Evolutionary conservation across 2,113 vertebrate species (phyloP).

Genomic region (Notarius quadriscutis): DNA sequence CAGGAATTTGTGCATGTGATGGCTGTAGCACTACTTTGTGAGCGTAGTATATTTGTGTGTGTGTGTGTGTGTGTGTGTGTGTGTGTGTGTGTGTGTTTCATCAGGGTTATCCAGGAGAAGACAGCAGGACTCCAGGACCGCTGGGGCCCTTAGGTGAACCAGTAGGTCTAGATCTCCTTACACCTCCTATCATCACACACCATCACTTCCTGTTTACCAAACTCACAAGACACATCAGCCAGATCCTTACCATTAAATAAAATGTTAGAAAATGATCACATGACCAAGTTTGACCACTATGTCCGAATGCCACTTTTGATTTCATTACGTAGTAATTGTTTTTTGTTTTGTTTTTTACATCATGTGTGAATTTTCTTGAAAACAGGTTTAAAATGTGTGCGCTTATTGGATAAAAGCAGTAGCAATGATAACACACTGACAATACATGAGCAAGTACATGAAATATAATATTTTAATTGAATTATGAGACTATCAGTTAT

Average conservation of each 20-base stretch:
- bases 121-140: conserved; percentile 81
- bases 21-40: not conserved
- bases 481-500: not conserved
- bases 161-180: conserved; percentile 95
- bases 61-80: conserved; percentile 48
- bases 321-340: not conserved
- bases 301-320: not conserved
- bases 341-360: not conserved
- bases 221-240: not conserved
- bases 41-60: conserved; percentile 40
- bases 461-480: not conserved
- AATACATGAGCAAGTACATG: not conserved
- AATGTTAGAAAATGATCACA: not conserved
- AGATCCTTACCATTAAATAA: not conserved
- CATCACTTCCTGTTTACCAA: not conserved
- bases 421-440: not conserved
- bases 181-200: conserved; percentile 57
- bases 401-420: not conserved
- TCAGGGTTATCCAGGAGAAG: conserved; percentile 93
- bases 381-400: not conserved
- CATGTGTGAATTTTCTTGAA: too few relatives aligned
- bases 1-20: not conserved
- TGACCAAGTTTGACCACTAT: not conserved
- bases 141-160: conserved; percentile 98
- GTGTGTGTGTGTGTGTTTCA: conserved; percentile 47